Evolutionary conservation across 2,797 vertebrate species (phyloP), one percentile per base, ranked within the genome.

Genomic region (Xenops minutus): DNA sequence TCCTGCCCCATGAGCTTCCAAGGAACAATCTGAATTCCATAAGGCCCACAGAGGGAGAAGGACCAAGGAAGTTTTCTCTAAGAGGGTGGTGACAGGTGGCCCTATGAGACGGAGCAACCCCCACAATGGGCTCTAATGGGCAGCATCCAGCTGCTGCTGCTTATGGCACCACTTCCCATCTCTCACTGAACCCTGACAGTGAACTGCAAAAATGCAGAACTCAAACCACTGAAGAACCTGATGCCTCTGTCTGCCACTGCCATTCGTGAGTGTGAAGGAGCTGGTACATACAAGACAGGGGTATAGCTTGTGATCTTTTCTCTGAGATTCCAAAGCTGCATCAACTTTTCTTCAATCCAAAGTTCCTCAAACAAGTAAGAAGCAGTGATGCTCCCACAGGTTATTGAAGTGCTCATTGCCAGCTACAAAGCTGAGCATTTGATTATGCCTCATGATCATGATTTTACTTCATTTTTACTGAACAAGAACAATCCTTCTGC

Each of bases 1-100:
- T 80, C 43, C 55, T 72, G 27, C 9, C 68, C 24, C 21, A 11
- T 29, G 39, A 87, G 5, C 52, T 27, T 48, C 43, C 59, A 81
- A 72, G 27, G 56, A 88, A 37, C 18, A 29, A 51, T 4, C 7
- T 34, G 34, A 59, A 69, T 58, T 13, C 14, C 36, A 29, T 18
- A 77, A 8, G 10, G 18, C 19, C 10, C 12, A 20, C 4, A 2
- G 12, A 71, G 22, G 29, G n/a, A 41, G 41, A 59, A 61, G 24
- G 39, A 67, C 15, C 29, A 55, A 43, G 6, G 4, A 3, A 9
- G 21, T 22, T 51, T 84, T 66, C 41, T 71, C 20, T 44, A 84
- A 20, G 20, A 21, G 12, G 4, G 7, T 0, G 3, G 24, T 59
- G 41, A 14, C 1, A 0, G 14, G 18, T 61, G n/a, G 19, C 29